Conservation (phyloP, 2,797 vertebrate genomes). For the Enteromius unitaeniatus region DNA sequence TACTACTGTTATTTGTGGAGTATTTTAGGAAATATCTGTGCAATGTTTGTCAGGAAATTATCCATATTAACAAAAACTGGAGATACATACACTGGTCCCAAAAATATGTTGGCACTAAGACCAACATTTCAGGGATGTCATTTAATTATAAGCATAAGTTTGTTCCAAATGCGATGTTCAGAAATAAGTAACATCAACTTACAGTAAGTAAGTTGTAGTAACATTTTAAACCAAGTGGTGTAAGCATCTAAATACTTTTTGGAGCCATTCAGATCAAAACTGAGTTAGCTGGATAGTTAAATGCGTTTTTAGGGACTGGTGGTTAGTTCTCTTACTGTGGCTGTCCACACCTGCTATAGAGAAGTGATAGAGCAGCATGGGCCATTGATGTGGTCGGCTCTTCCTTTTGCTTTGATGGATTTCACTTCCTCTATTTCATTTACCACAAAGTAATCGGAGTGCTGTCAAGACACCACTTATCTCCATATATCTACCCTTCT, state of each 20-base stretch:
- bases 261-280: background rate
- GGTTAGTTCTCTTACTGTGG: conserved; percentile 48
- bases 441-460: conserved; percentile 60
- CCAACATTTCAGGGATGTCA: background rate
- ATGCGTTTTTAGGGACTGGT: conserved; percentile 28
- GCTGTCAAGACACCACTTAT: conserved; percentile 57
- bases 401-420: conserved; percentile 56
- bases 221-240: background rate
- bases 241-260: background rate
- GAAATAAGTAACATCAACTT: background rate
- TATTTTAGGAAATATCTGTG: conserved; percentile 2
- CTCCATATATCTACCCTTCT: conserved; percentile 55
- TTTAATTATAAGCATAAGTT: background rate
- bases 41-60: background rate
- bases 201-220: background rate
- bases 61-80: background rate
- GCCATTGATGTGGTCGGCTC: conserved; percentile 59
- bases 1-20: conserved; percentile 12
- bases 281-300: conserved; percentile 5
- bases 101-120: background rate
- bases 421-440: conserved; percentile 60
- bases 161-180: background rate
- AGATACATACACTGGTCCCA: background rate
- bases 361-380: conserved; percentile 42
- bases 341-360: conserved; percentile 55